A percentile compares a stretch with the other conserved stretches of the same genome.
Conservation (phyloP, 2,113 vertebrate species). For the Barnardius zonarius region DNA sequence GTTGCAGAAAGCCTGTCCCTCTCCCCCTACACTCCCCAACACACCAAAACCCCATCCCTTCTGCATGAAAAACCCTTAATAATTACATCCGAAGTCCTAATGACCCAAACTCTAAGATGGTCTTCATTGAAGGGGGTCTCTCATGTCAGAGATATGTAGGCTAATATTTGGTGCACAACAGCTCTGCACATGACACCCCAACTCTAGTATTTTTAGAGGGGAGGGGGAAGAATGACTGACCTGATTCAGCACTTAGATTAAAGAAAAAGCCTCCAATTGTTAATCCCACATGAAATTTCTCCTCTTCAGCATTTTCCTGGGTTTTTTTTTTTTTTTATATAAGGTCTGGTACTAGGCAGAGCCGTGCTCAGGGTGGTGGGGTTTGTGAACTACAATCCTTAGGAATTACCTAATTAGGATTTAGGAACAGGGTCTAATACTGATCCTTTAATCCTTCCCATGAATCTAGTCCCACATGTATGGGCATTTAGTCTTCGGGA, state of each 20-base stretch:
- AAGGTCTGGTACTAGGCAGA: neutral
- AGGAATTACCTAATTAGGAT: neutral
- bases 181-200: neutral
- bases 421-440: neutral
- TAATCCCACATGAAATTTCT: neutral
- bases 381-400: neutral
- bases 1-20: neutral
- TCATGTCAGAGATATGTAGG: neutral
- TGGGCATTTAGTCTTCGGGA: neutral
- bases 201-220: neutral
- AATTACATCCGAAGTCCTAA: neutral
- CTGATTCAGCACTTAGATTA: neutral
- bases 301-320: neutral
- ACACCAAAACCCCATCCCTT: neutral
- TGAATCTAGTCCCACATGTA: neutral
- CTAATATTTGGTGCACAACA: neutral
- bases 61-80: neutral
- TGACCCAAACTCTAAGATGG: neutral
- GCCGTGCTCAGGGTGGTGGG: neutral
- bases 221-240: neutral
- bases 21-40: neutral
- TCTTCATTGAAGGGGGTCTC: neutral
- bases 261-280: neutral
- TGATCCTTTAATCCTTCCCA: neutral
- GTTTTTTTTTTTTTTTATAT: neutral